These are phyloP conservation scores for Spodoptera picta DNA, from an alignment of 2,888 invertebrate genomes.

Conservation along the genomic window DNA sequence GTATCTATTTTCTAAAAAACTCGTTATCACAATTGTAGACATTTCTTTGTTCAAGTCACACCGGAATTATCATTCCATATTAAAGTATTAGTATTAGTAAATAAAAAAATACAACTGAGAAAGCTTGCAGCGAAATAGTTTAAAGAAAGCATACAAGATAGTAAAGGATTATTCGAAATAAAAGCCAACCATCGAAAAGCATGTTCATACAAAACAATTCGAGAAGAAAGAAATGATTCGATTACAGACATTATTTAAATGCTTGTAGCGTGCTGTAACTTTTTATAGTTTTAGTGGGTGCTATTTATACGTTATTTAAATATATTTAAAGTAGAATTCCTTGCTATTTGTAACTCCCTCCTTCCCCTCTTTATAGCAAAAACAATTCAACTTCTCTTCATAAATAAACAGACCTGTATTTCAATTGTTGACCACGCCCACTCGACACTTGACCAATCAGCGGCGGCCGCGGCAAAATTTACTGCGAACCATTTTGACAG, in stretches of 20 bases:
- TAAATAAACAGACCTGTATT: slow-evolving; percentile 83
- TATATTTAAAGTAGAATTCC: slow-evolving; percentile 49
- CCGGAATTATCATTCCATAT: no score
- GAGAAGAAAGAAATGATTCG: no score
- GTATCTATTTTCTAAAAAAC: no score
- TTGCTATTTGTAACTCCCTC: slow-evolving; percentile 35
- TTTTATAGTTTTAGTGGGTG: slow-evolving; percentile 22
- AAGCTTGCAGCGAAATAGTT: no score
- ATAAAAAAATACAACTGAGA: no score
- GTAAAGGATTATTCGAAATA: no score
- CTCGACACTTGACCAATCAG: slow-evolving; percentile 72
- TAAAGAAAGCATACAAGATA: no score
- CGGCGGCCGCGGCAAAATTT: slow-evolving; percentile 78
- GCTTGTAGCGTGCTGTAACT: slow-evolving; percentile 8
- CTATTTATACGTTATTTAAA: slow-evolving; percentile 51
- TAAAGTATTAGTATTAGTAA: no score
- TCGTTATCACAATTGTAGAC: no score
- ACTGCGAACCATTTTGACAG: slow-evolving; percentile 86
- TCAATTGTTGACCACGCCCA: slow-evolving; percentile 79
- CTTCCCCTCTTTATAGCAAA: slow-evolving; percentile 59
- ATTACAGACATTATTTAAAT: slow-evolving; percentile 25
- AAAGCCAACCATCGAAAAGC: no score
- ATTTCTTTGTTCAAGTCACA: no score
- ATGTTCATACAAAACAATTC: no score
- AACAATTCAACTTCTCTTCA: slow-evolving; percentile 81